phyloP scores from a whole-genome alignment of 2,797 vertebrate genomes.

The Pseudochirops corinnae region DNA sequence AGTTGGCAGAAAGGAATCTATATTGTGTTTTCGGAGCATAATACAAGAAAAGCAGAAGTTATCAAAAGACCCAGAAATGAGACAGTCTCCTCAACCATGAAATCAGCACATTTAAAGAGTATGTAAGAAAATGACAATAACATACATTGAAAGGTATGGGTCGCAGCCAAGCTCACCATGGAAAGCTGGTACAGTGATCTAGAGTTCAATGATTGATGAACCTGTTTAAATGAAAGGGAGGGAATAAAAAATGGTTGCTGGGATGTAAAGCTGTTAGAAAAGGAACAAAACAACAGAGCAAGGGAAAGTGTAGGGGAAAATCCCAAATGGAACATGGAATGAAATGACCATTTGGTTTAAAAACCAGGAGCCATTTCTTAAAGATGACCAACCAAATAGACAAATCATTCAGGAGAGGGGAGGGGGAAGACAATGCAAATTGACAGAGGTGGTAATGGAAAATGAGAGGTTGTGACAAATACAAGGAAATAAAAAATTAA shows the following conservation, averaged over 20 bases:
- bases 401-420: background rate
- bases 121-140: background rate
- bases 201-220: background rate
- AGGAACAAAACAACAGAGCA: background rate
- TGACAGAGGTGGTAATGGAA: background rate
- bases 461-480: background rate
- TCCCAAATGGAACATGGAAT: background rate
- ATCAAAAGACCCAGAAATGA: background rate
- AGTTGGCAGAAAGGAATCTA: background rate
- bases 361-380: background rate
- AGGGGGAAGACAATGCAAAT: background rate
- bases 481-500: background rate
- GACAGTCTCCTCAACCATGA: background rate
- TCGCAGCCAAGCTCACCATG: background rate
- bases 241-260: background rate
- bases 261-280: background rate
- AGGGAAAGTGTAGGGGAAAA: background rate
- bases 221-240: background rate
- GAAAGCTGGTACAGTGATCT: background rate
- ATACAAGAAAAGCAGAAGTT: background rate
- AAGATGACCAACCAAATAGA: background rate
- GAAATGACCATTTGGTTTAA: background rate
- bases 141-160: background rate
- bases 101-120: background rate
- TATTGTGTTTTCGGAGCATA: background rate